Percentiles rank a stretch among this genome's conserved stretches.
These are phyloP conservation scores for Aphelenchoides besseyi DNA, from an alignment of 1,140 invertebrate species.

Conservation along the genomic window DNA sequence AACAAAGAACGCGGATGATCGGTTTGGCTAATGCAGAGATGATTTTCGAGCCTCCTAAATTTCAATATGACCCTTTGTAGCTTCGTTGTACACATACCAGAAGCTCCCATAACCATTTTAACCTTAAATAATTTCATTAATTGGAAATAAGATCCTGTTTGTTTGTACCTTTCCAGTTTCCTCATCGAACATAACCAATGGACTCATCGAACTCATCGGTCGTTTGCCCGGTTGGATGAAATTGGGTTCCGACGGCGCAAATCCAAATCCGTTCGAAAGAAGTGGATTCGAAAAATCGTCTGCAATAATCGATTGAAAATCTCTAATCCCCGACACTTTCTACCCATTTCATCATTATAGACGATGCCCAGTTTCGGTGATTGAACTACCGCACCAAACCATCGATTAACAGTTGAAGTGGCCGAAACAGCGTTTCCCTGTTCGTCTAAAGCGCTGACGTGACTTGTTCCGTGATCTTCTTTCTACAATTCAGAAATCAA, in stretches of 20 bases:
- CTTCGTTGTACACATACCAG: no score
- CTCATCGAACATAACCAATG: conserved; percentile 75
- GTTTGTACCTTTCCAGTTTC: not conserved
- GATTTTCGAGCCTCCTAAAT: conserved; percentile 79
- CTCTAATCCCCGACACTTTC: conserved; percentile 66
- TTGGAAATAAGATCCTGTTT: conserved; percentile 60
- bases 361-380: conserved; percentile 79
- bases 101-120: conserved; percentile 73
- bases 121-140: conserved; percentile 33
- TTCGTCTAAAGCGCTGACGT: conserved; percentile 77
- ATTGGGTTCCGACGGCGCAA: conserved; percentile 75
- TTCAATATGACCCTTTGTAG: no score
- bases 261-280: conserved; percentile 72
- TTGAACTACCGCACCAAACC: conserved; percentile 69
- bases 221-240: conserved; percentile 75
- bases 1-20: conserved; percentile 76
- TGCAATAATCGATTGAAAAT: not conserved
- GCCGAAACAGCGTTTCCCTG: conserved; percentile 87
- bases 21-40: conserved; percentile 77
- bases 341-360: conserved; percentile 88
- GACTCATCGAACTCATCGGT: conserved; percentile 75
- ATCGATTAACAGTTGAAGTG: conserved; percentile 84
- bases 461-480: conserved; percentile 74
- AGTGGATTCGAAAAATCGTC: conserved; percentile 38
- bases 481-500: conserved; percentile 15